Conservation (phyloP, 2,797 vertebrate species). For the Malacoctenus gilli region DNA sequence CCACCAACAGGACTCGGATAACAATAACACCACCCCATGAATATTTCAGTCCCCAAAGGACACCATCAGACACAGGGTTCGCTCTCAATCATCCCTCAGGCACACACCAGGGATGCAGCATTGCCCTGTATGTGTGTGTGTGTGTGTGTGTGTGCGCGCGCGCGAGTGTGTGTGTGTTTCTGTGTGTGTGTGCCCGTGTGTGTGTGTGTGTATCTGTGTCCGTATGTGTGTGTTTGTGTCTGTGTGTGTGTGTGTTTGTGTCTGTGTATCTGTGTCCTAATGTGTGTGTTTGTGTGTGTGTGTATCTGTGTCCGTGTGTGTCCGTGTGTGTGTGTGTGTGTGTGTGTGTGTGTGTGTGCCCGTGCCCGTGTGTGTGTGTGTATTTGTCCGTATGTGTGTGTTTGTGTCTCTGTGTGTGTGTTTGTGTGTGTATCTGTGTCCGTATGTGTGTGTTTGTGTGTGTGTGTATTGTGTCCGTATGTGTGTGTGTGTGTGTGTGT, state of each 20-base stretch:
- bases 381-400: no score
- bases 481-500: no score
- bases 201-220: conserved; percentile 36
- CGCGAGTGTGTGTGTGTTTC: no score
- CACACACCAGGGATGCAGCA: conserved; percentile 57
- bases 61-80: conserved; percentile 52
- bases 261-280: no score
- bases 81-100: conserved; percentile 66
- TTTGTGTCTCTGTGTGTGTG: no score
- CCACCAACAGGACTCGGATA: conserved; percentile 56
- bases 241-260: conserved; percentile 14
- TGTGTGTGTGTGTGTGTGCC: conserved; percentile 16
- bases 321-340: conserved; percentile 10
- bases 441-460: conserved; percentile 14
- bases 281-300: no score
- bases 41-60: conserved; percentile 65
- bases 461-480: no score
- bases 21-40: conserved; percentile 65
- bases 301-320: no score
- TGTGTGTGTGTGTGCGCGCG: conserved; percentile 24
- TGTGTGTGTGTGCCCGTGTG: no score
- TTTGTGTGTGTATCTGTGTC: conserved; percentile 2
- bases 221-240: conserved; percentile 10
- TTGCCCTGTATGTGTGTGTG: conserved; percentile 16
- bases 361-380: no score